A percentile compares a stretch with the other conserved stretches of the same genome.
phyloP scores from a whole-genome alignment of 2,113 vertebrate species.

The Dendropsophus ebraccatus region DNA sequence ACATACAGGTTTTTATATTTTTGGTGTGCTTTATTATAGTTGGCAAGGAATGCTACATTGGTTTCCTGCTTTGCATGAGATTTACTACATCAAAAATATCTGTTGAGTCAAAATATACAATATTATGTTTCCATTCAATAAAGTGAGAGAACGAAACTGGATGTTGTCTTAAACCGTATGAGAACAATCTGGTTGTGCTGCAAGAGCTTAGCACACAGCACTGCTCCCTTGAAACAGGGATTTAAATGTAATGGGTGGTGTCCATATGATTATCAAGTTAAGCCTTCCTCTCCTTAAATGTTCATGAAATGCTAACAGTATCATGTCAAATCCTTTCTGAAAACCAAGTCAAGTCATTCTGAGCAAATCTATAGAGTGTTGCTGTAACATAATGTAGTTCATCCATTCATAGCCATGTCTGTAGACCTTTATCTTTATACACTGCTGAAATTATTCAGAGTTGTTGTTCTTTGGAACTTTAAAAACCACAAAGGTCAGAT shows the following conservation, averaged over 20 bases:
- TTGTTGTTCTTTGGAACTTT: slow-evolving; percentile 32
- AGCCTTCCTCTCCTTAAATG: neutral
- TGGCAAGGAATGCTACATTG: neutral
- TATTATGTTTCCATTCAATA: neutral
- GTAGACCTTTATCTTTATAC: neutral
- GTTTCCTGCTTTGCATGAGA: neutral
- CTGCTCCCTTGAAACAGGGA: neutral
- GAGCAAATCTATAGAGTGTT: slow-evolving; percentile 28
- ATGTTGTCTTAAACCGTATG: neutral
- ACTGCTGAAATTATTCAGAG: slow-evolving; percentile 43
- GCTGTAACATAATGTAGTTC: slow-evolving; percentile 10
- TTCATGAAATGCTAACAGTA: neutral
- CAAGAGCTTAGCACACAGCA: neutral
- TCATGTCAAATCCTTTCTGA: slow-evolving; percentile 27
- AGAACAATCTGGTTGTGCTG: neutral
- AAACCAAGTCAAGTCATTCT: neutral
- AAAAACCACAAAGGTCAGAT: slow-evolving; percentile 4
- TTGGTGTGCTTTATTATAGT: too few relatives aligned
- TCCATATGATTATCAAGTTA: slow-evolving; percentile 22
- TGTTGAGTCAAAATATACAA: neutral
- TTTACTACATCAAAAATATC: too few relatives aligned
- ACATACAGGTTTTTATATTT: too few relatives aligned
- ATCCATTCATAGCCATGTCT: neutral
- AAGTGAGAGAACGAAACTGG: neutral
- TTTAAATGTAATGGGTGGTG: slow-evolving; percentile 24